phyloP scores from a whole-genome alignment of 2,888 invertebrate genomes.

The Synergus umbraculus region DNA sequence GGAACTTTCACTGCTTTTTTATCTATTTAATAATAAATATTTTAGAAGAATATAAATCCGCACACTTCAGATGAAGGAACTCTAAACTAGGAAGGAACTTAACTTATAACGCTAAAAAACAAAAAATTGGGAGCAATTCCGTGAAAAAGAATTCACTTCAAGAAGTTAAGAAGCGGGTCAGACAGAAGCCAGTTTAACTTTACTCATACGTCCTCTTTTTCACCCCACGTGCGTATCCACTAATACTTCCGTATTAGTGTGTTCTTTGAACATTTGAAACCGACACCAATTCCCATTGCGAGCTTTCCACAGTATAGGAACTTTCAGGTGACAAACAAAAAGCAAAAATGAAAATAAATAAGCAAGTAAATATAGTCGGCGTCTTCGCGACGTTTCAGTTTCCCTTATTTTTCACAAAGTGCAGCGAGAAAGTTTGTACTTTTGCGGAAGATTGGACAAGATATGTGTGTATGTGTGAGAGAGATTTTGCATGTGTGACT shows the following conservation, averaged over 20 bases:
- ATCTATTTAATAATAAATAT: too few species aligned
- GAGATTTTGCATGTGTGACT: neutral
- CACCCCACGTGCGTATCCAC: constrained; percentile 12
- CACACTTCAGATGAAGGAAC: neutral
- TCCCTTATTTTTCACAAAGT: constrained; percentile 38
- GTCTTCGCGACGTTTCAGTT: constrained; percentile 24
- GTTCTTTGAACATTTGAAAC: constrained; percentile 29
- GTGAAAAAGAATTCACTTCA: constrained; percentile 1
- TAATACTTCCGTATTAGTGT: neutral
- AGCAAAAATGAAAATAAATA: constrained; percentile 31
- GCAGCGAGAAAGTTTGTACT: constrained; percentile 19
- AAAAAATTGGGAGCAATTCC: constrained; percentile 17
- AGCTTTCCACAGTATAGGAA: constrained; percentile 9
- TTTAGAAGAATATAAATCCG: neutral
- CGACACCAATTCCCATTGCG: constrained; percentile 17
- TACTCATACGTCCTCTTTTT: constrained; percentile 19
- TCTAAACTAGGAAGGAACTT: neutral
- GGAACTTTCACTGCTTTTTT: too few species aligned
- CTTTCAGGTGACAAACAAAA: constrained; percentile 27
- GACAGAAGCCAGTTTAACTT: constrained; percentile 33
- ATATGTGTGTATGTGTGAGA: neutral
- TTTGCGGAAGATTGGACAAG: constrained; percentile 18
- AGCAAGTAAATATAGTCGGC: constrained; percentile 39
- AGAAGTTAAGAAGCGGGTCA: constrained; percentile 22
- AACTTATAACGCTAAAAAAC: neutral